A percentile compares a stretch with the other conserved stretches of the same genome.
Conservation (phyloP, 53 echinoderm and acorn worm genomes). For the Paracentrotus lividus region DNA sequence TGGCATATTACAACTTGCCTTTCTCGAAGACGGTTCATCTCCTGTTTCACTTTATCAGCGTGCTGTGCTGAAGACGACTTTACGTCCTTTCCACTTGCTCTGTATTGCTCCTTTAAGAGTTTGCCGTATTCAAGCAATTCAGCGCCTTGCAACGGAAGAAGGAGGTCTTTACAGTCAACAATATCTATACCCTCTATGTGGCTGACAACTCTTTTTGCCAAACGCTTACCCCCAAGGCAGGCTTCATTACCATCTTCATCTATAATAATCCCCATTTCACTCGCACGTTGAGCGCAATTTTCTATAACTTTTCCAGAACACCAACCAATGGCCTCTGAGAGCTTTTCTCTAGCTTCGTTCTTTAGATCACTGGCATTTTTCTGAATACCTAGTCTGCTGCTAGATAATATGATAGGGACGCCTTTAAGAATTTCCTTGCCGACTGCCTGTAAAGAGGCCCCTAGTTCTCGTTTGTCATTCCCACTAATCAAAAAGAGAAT, state of each 20-base stretch:
- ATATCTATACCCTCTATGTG: slow-evolving; percentile 52
- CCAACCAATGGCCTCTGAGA: slow-evolving; percentile 49
- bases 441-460: slow-evolving; percentile 52
- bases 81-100: too few species aligned
- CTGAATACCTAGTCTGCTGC: not conserved
- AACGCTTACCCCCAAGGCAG: too few species aligned
- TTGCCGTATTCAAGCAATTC: slow-evolving; percentile 71
- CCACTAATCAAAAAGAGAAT: slow-evolving; percentile 52
- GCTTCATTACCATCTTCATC: too few species aligned
- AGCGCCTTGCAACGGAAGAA: slow-evolving; percentile 70
- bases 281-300: too few species aligned
- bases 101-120: too few species aligned
- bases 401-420: slow-evolving; percentile 45
- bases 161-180: too few species aligned
- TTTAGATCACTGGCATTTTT: slow-evolving; percentile 61
- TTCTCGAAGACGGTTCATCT: slow-evolving; percentile 59
- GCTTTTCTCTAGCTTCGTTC: not conserved
- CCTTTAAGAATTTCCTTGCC: slow-evolving; percentile 8
- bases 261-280: too few species aligned
- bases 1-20: slow-evolving; percentile 54
- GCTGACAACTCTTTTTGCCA: slow-evolving; percentile 39
- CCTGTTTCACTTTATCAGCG: slow-evolving; percentile 42
- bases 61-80: slow-evolving; percentile 48
- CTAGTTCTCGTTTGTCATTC: slow-evolving; percentile 26
- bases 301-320: slow-evolving; percentile 1